These are phyloP conservation scores for Hypomecis atomaria DNA, from an alignment of 2,888 invertebrate species.

Conservation along the genomic window DNA sequence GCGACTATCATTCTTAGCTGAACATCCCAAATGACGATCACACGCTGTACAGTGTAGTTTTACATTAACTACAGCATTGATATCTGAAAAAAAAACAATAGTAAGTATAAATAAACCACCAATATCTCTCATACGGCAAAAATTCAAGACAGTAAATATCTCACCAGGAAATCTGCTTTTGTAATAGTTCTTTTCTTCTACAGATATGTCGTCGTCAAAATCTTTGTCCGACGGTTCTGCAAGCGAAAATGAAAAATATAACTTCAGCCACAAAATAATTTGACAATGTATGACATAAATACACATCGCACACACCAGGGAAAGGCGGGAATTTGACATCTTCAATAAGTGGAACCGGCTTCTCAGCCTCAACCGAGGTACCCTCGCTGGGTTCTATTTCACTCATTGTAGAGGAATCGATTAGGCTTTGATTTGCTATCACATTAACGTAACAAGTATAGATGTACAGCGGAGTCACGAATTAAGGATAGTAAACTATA, in stretches of 20 bases:
- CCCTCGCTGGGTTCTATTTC: constrained; percentile 63
- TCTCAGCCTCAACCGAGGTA: constrained; percentile 61
- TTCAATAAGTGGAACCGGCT: constrained; percentile 67
- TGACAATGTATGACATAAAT: not conserved
- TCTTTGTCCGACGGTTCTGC: constrained; percentile 74
- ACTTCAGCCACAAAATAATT: not conserved
- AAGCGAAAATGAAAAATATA: constrained; percentile 40
- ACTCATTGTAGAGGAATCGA: constrained; percentile 55
- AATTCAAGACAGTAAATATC: not conserved
- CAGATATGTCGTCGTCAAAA: constrained; percentile 81
- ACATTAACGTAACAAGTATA: constrained; percentile 11
- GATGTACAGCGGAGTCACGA: not conserved
- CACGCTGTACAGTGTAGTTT: constrained; percentile 91
- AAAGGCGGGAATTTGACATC: constrained; percentile 75
- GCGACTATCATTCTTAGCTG: constrained; percentile 85
- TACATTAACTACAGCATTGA: constrained; percentile 84
- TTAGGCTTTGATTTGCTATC: constrained; percentile 4
- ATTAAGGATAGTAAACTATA: not conserved
- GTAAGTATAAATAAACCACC: not conserved
- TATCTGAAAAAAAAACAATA: constrained; percentile 75
- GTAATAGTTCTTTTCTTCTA: constrained; percentile 82
- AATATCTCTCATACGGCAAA: not conserved
- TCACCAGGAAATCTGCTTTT: constrained; percentile 77
- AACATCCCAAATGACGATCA: constrained; percentile 89
- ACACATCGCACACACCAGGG: constrained; percentile 59